A percentile compares a stretch with the other conserved stretches of the same genome.
Evolutionary conservation across 1,140 invertebrate species (phyloP).

Genomic region (Drosophila melanica): DNA sequence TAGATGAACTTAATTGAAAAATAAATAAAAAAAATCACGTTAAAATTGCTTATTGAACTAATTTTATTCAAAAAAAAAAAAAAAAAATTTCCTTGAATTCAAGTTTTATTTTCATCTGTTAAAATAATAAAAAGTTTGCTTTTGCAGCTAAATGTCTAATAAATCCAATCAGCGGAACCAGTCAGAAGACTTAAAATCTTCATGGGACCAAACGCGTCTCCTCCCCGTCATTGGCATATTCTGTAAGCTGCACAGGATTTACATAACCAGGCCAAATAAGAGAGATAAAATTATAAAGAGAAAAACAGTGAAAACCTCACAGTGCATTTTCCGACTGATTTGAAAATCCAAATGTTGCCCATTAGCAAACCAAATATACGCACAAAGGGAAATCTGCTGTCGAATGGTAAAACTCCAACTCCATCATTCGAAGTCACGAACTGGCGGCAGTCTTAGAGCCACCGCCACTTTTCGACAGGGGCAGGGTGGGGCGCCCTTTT

Average conservation of each 20-base stretch:
- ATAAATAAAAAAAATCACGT: too few relatives aligned
- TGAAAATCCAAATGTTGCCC: slow-evolving; percentile 76
- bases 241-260: slow-evolving; percentile 65
- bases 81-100: not conserved
- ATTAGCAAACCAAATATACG: slow-evolving; percentile 80
- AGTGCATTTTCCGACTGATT: slow-evolving; percentile 79
- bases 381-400: slow-evolving; percentile 33
- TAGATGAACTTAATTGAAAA: too few relatives aligned
- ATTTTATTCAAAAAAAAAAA: too few relatives aligned
- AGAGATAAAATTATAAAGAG: not conserved
- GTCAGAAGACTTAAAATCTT: slow-evolving; percentile 34
- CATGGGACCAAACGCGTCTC: slow-evolving; percentile 6
- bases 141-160: slow-evolving; percentile 18
- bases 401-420: slow-evolving; percentile 8
- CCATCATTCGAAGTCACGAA: slow-evolving; percentile 37
- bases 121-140: not conserved
- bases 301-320: slow-evolving; percentile 30
- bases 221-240: slow-evolving; percentile 63
- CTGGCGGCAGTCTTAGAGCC: slow-evolving; percentile 25
- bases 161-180: slow-evolving; percentile 50
- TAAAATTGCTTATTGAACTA: too few relatives aligned
- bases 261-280: slow-evolving; percentile 15
- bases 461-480: slow-evolving; percentile 8
- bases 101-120: not conserved
- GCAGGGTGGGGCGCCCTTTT: slow-evolving; percentile 21